Percentiles rank a stretch among this genome's conserved stretches.
Conservation (phyloP, 2,113 vertebrate species). For the Orientallactaga bullata region DNA sequence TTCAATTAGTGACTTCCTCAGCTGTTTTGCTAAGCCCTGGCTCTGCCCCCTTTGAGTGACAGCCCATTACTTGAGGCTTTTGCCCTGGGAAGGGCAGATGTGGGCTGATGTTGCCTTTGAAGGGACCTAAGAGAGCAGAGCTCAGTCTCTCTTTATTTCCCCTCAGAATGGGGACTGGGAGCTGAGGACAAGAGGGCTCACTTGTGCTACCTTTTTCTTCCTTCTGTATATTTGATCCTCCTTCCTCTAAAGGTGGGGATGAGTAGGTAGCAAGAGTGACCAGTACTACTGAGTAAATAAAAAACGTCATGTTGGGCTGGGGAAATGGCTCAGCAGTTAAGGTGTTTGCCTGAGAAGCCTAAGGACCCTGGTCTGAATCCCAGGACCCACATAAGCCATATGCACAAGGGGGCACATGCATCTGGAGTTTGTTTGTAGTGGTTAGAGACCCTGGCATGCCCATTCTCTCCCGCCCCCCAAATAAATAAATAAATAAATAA, state of each 20-base stretch:
- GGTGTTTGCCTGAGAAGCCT: too few relatives aligned
- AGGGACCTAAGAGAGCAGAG: background rate
- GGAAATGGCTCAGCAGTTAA: too few relatives aligned
- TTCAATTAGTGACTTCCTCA: too few relatives aligned
- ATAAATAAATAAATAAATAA: too few relatives aligned
- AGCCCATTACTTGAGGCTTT: background rate
- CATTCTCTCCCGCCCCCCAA: too few relatives aligned
- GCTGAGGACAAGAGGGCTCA: background rate
- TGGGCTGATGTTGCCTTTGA: background rate
- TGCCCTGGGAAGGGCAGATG: background rate
- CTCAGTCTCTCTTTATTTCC: background rate
- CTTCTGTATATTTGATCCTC: background rate
- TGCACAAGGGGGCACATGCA: too few relatives aligned
- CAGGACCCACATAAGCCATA: too few relatives aligned
- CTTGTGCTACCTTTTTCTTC: background rate
- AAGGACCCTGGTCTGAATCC: too few relatives aligned
- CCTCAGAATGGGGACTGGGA: background rate
- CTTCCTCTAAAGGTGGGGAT: background rate
- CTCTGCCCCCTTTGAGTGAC: background rate
- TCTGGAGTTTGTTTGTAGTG: too few relatives aligned
- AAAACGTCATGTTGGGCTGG: background rate
- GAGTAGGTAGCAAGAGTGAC: fast-evolving
- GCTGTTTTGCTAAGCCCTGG: background rate
- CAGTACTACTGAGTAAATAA: background rate
- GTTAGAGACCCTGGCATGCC: too few relatives aligned